Conservation (phyloP, 2,113 vertebrate species). For the Mastomys coucha region DNA sequence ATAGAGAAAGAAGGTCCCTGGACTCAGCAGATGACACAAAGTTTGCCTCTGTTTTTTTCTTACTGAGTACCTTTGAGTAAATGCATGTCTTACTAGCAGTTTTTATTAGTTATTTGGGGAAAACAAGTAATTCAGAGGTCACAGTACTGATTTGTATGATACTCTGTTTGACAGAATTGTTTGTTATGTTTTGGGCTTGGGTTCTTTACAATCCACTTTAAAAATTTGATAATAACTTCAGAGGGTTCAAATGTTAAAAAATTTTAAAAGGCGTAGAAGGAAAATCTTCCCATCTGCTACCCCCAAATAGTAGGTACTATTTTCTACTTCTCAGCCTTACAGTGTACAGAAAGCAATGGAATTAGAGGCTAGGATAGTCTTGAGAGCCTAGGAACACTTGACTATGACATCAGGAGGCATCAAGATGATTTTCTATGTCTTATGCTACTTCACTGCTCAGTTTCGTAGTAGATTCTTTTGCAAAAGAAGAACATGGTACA, state of each 20-base stretch:
- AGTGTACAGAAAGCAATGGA: constrained; percentile 41
- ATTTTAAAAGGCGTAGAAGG: constrained; percentile 1
- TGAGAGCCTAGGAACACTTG: neutral
- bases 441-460: constrained; percentile 6
- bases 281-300: neutral
- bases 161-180: neutral
- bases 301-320: neutral
- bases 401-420: neutral
- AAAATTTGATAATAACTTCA: neutral
- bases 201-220: neutral
- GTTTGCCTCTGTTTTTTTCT: neutral
- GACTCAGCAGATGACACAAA: neutral
- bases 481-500: neutral
- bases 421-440: neutral
- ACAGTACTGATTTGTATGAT: neutral
- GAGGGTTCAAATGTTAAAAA: neutral
- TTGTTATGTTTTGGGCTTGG: neutral
- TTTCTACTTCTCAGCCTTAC: neutral
- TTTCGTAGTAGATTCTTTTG: constrained; percentile 12
- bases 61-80: neutral
- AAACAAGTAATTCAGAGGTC: neutral
- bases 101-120: constrained; percentile 14
- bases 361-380: neutral
- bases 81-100: neutral
- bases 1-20: neutral